Evolutionary conservation across 2,888 invertebrate species (phyloP), one percentile per base, ranked within the genome.

Genomic region (Pocota personata): DNA sequence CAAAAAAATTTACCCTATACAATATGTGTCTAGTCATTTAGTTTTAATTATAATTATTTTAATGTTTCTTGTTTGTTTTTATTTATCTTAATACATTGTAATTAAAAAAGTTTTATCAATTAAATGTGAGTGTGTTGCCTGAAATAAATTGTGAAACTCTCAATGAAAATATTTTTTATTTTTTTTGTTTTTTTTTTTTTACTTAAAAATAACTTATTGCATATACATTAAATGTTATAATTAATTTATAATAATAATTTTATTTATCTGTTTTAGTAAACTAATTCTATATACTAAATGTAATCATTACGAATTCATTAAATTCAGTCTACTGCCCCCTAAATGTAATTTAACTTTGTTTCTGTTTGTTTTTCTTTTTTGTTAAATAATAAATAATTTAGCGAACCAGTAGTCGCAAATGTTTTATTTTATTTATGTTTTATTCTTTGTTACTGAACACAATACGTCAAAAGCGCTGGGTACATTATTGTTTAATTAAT

Each of bases 401-500:
- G 69, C 62, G 78, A 67, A 62, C 62, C 58, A 72, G 57, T 71
- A 43, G 37, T 79, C 72, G 79, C 71, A 58, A 60, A 43, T 27
- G 37, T 58, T 75, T 62, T 60, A 52, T 62, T 37, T 24, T 46
- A n/a, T 73, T 37, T 55, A 37, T 12, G 10, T 62, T 69, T 71
- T 69, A 60, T 79, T 71, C 46, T 82, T 76, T 86, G 82, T 82
- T 86, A 86, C 82, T 86, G 86, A 86, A 86, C 86, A 86, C 86
- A 86, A 82, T 86, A 86, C 86, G 86, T 86, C 82, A 86, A 86
- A 82, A 86, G 86, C 86, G 82, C 86, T 86, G 86, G 86, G 66
- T 82, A 82, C 40, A 77, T 86, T 86, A 86, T 84, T 84, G 79
- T 80, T 84, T 84, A 86, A 67, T 80, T 72, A 82, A 79, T 64